phyloP scores from a whole-genome alignment of 2,113 vertebrate species.

The Sinocyclocheilus rhinocerous region DNA sequence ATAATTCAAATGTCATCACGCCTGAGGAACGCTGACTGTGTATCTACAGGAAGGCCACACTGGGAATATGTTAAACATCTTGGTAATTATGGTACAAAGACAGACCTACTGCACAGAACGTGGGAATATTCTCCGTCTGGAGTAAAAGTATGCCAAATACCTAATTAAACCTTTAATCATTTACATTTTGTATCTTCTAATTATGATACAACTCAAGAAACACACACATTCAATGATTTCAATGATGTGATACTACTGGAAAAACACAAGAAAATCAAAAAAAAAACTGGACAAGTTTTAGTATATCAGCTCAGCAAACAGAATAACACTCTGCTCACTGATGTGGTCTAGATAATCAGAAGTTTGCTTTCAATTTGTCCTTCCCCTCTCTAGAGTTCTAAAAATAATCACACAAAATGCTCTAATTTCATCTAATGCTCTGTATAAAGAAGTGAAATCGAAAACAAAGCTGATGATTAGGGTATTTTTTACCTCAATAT shows the following conservation, averaged over 20 bases:
- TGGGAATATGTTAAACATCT: background rate
- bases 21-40: background rate
- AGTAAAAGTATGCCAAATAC: background rate
- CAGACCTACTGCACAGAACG: background rate
- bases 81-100: background rate
- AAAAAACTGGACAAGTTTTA: background rate
- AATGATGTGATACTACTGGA: background rate
- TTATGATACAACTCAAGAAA: background rate
- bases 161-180: slow-evolving; percentile 1
- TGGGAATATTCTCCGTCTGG: background rate
- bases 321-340: background rate
- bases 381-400: slow-evolving; percentile 6
- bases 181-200: background rate
- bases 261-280: background rate
- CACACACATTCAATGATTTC: background rate
- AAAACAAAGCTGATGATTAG: background rate
- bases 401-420: background rate
- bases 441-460: background rate
- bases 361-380: background rate
- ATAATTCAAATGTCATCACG: background rate
- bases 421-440: background rate
- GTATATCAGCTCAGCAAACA: background rate
- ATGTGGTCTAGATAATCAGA: background rate
- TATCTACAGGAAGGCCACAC: background rate
- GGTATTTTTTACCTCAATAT: slow-evolving; percentile 77